phyloP scores from a whole-genome alignment of 2,888 invertebrate genomes.

The Cactoblastis cactorum region DNA sequence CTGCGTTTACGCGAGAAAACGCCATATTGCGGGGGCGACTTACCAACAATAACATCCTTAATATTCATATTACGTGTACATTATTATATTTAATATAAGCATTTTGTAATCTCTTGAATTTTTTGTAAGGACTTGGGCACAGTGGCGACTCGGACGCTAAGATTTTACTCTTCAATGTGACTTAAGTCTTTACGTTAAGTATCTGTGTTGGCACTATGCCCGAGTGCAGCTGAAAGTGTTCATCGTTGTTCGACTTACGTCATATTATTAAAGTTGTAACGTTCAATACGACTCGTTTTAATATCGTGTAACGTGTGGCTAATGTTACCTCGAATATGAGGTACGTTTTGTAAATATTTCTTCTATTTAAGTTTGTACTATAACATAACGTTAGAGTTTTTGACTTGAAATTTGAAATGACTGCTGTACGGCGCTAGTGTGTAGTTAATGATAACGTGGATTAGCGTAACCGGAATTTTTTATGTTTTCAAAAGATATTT shows the following conservation, averaged over 20 bases:
- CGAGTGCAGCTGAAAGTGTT: conserved; percentile 49
- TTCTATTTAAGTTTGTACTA: conserved; percentile 70
- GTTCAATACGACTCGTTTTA: conserved; percentile 44
- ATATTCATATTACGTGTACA: conserved; percentile 26
- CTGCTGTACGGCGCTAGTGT: conserved; percentile 28
- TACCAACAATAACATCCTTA: conserved; percentile 23
- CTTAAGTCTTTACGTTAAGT: neutral
- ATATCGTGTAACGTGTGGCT: conserved; percentile 42
- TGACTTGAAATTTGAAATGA: conserved; percentile 34
- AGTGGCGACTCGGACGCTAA: neutral
- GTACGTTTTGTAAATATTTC: conserved; percentile 72
- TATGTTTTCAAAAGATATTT: conserved; percentile 63
- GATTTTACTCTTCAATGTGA: neutral
- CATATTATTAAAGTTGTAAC: conserved; percentile 31
- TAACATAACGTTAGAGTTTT: conserved; percentile 54
- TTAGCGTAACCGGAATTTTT: conserved; percentile 34
- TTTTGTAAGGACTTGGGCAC: conserved; percentile 19
- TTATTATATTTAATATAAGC: conserved; percentile 28
- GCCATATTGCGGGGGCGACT: conserved; percentile 25
- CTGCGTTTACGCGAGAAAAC: conserved; percentile 21
- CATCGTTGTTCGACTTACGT: conserved; percentile 43
- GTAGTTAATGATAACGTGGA: conserved; percentile 32
- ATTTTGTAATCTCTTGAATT: conserved; percentile 28
- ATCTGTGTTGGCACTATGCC: neutral
- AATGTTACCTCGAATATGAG: conserved; percentile 43